Conservation (phyloP, 2,888 invertebrate species). For the Polietes domitor region DNA sequence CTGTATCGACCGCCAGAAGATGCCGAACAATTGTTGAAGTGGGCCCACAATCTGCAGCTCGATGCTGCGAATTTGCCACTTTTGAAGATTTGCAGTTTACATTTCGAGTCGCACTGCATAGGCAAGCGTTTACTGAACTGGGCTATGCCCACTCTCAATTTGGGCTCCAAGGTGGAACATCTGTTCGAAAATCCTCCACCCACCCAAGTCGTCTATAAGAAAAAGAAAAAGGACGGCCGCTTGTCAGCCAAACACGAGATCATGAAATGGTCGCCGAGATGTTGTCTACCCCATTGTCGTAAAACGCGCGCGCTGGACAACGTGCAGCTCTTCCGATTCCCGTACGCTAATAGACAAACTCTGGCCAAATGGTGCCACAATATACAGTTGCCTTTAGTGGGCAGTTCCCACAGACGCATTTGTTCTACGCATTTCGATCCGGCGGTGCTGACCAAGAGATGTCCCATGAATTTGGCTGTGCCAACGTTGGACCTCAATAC, state of each 20-base stretch:
- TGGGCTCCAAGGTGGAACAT: conserved; percentile 73
- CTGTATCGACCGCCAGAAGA: conserved; percentile 76
- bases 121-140: conserved; percentile 76
- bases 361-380: conserved; percentile 77
- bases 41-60: conserved; percentile 76
- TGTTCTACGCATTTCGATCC: conserved; percentile 76
- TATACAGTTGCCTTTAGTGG: conserved; percentile 74
- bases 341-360: conserved; percentile 75
- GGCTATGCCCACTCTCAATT: conserved; percentile 77
- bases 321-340: conserved; percentile 76
- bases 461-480: conserved; percentile 75
- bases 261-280: conserved; percentile 76
- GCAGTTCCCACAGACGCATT: conserved; percentile 75
- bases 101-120: conserved; percentile 76
- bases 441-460: conserved; percentile 76
- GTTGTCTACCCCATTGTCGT: conserved; percentile 76
- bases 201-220: conserved; percentile 59
- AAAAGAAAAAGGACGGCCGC: conserved; percentile 54
- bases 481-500: conserved; percentile 75
- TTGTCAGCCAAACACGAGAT: conserved; percentile 40
- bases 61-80: conserved; percentile 70
- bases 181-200: conserved; percentile 75
- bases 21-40: conserved; percentile 73
- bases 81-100: conserved; percentile 75
- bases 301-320: conserved; percentile 74